Conservation (phyloP, 2,113 vertebrate genomes). For the Anguilla rostrata region DNA sequence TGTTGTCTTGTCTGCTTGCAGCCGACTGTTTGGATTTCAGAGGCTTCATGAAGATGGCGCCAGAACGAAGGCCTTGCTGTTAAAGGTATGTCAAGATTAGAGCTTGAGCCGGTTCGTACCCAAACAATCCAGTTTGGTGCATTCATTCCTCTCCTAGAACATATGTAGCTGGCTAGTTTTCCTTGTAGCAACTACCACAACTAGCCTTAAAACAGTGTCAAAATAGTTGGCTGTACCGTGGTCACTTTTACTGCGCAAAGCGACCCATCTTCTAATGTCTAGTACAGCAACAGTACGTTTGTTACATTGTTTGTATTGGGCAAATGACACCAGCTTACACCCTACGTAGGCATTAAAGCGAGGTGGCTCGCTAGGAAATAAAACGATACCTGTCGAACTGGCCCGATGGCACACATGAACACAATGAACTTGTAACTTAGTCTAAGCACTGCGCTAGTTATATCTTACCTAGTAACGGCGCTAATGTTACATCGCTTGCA, state of each 20-base stretch:
- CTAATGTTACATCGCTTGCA: background rate
- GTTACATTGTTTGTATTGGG: background rate
- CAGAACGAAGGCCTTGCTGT: conserved; percentile 96
- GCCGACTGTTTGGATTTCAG: conserved; percentile 93
- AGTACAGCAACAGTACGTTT: background rate
- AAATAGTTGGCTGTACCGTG: background rate
- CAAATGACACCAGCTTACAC: background rate
- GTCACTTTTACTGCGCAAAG: background rate
- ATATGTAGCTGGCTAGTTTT: background rate
- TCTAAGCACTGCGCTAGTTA: background rate
- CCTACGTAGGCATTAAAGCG: background rate
- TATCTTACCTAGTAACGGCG: background rate
- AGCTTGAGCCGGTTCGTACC: conserved; percentile 30
- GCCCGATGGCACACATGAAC: background rate
- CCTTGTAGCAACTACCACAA: background rate
- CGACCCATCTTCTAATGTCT: background rate
- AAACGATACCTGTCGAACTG: background rate
- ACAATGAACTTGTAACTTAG: background rate
- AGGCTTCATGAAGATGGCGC: conserved; percentile 98
- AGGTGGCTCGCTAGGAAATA: background rate
- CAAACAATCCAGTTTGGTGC: conserved; percentile 35
- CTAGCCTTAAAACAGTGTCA: background rate
- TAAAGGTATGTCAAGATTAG: conserved; percentile 80
- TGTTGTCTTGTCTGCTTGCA: conserved; percentile 76
- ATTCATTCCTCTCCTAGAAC: conserved; percentile 28